A percentile compares a stretch with the other conserved stretches of the same genome.
Conservation (phyloP, 1,140 invertebrate genomes). For the Caerostris extrusa region DNA sequence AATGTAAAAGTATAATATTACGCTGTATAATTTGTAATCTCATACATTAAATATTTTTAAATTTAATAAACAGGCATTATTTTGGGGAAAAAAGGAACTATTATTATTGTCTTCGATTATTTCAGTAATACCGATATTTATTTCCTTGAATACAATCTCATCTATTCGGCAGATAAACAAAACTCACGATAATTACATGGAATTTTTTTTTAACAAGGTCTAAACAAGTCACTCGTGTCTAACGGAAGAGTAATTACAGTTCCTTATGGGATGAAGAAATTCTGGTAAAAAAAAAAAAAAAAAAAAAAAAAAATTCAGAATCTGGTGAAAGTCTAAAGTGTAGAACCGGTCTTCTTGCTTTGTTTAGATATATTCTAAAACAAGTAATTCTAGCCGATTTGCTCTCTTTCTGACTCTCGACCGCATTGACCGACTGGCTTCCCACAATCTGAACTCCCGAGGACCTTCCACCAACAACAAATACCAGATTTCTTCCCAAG, state of each 20-base stretch:
- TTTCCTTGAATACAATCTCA: too few species aligned
- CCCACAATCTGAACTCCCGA: neutral
- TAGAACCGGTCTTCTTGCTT: neutral
- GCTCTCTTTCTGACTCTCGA: conserved; percentile 22
- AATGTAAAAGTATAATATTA: too few species aligned
- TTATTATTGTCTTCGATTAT: too few species aligned
- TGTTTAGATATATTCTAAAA: conserved; percentile 16
- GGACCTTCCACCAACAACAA: neutral
- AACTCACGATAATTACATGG: too few species aligned
- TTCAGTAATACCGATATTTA: too few species aligned
- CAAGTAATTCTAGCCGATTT: conserved; percentile 1
- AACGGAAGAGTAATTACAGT: neutral
- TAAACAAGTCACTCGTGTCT: neutral
- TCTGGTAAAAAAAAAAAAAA: neutral
- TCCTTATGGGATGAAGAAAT: neutral
- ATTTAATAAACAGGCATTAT: too few species aligned
- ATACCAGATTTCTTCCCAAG: too few species aligned
- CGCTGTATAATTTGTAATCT: too few species aligned
- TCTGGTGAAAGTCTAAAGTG: conserved; percentile 15
- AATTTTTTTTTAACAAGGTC: too few species aligned
- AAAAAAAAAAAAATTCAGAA: neutral
- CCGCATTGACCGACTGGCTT: conserved; percentile 27
- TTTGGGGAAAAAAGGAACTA: too few species aligned
- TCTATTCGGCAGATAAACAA: too few species aligned
- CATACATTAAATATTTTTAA: too few species aligned